Percentiles rank a stretch among this genome's conserved stretches.
These are phyloP conservation scores for Polyploca ridens DNA, from an alignment of 2,888 invertebrate species.

Conservation along the genomic window DNA sequence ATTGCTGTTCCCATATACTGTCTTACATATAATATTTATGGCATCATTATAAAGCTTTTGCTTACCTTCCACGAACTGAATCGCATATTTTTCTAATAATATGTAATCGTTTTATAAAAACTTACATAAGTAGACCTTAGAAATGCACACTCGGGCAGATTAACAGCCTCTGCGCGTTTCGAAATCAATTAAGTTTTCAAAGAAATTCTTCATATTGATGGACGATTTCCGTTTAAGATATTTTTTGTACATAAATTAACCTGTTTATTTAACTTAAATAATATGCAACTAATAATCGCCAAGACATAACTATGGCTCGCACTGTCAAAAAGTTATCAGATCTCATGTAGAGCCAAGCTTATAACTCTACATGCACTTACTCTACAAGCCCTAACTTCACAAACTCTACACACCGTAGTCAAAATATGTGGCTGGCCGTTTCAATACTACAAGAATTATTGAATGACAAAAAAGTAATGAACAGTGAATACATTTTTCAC, in stretches of 20 bases:
- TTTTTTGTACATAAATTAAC: not conserved
- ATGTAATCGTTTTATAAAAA: not conserved
- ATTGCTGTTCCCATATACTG: not conserved
- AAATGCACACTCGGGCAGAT: not conserved
- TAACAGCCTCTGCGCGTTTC: not conserved
- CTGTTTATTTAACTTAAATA: no score
- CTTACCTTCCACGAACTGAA: not conserved
- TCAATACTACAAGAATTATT: no score
- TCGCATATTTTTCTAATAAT: not conserved
- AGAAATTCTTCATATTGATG: not conserved
- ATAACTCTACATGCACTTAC: no score
- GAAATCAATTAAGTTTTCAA: not conserved
- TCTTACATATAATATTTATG: conserved; percentile 2
- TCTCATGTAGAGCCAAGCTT: no score
- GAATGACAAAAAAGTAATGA: no score
- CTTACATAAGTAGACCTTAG: not conserved
- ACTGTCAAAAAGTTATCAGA: no score
- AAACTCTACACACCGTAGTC: no score
- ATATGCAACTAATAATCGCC: no score
- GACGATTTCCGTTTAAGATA: not conserved
- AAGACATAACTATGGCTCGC: no score
- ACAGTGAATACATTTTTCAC: no score
- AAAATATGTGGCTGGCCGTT: no score
- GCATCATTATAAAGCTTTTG: conserved; percentile 4
- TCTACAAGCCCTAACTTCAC: no score